A percentile compares a stretch with the other conserved stretches of the same genome.
Evolutionary conservation across 2,888 invertebrate species (phyloP).

Genomic region (Beris chalybata): DNA sequence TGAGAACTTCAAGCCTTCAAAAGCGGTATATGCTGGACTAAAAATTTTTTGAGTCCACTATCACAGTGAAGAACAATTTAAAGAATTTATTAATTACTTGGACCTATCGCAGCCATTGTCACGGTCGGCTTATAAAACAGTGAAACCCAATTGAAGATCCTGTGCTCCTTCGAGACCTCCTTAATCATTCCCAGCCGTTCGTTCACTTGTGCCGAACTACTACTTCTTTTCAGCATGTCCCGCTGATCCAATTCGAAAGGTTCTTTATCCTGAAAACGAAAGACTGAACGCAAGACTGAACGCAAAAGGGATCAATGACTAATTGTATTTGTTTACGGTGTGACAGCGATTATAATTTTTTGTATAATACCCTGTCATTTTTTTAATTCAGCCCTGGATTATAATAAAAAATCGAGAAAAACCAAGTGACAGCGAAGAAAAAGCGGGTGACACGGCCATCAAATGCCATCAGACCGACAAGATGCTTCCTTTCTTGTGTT

Average conservation of each 20-base stretch:
- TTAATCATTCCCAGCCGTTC: no score
- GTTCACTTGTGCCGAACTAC: no score
- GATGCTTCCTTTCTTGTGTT: constrained; percentile 7
- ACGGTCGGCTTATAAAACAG: no score
- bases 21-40: no score
- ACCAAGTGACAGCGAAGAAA: constrained; percentile 4
- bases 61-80: no score
- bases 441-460: constrained; percentile 11
- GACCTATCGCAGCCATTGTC: no score
- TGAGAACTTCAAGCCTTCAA: no score
- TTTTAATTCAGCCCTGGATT: constrained; percentile 15
- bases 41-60: no score
- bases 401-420: constrained; percentile 14
- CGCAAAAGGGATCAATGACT: constrained; percentile 2
- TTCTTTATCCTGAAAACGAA: background rate
- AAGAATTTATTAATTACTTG: no score
- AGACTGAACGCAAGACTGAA: no score
- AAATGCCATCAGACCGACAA: background rate
- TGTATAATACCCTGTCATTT: constrained; percentile 17
- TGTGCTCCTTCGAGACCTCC: no score
- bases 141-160: no score
- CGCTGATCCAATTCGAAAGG: background rate
- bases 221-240: background rate
- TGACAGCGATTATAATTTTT: constrained; percentile 20
- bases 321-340: constrained; percentile 17